Base-by-base conservation (phyloP, 2,888 invertebrate genomes). In the Hydrotaea diabolus region DNA sequence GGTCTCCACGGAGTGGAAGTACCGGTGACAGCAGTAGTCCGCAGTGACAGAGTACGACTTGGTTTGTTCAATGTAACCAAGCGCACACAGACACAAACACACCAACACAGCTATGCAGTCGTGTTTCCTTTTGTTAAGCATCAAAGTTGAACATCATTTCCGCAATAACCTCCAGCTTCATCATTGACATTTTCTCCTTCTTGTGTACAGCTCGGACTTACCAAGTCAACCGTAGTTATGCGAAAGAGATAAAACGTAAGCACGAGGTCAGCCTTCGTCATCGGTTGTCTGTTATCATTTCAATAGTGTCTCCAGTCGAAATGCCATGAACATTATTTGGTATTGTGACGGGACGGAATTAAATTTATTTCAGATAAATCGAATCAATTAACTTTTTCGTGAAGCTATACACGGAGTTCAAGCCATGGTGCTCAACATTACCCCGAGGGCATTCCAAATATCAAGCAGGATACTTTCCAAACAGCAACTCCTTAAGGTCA, bases 141-240 rank as follows among this genome's bases (percentile, higher is more conserved):
- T 59, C 46, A 74, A 62, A 59, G 74, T 74, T 59, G 62, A 74
- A 74, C 46, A 74, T 74, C 43, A 74, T 69, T 69, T 69, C 69
- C 69, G 69, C 69, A 13, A 59, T 74, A 74, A 74, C 59, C 74
- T 74, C 74, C 43, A 59, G 74, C 43, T 59, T 59, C 57, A n/a
- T 69, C 69, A 46, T 46, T 26, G 31, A 17, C 9, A 15, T 62
- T 19, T 13, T 66, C 39, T 4, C 43, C 46, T 21, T 21, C 46
- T 23, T 13, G 36, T 36, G 3, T 36, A 8, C 36, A 2, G 21
- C 66, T 19, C 5, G 69, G 69, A 13, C 69, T 36, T 43, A 66
- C 17, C 39, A 66, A 43, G 39, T 66, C 66, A 19, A 43, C 39
- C 66, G n/a, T 69, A 46, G 69, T 15, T 9, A 69, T 69, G 46